Evolutionary conservation across 2,113 vertebrate species (phyloP).

Genomic region (Camelus bactrianus): DNA sequence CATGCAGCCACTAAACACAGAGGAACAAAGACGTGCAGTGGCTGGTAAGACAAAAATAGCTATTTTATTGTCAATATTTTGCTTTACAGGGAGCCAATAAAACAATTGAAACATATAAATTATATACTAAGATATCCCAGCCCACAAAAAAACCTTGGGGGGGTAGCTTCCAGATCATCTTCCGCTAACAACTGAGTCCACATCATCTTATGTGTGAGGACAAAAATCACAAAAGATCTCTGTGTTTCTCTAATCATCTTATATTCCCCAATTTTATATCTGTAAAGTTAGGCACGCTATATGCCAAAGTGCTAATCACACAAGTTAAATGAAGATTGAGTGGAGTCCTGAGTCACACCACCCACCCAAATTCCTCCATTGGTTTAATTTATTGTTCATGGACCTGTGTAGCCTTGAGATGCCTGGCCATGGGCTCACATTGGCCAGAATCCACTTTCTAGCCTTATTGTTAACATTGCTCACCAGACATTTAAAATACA

Average conservation of each 20-base stretch:
- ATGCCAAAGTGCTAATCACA: background rate
- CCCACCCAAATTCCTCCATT: background rate
- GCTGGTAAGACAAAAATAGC: conserved; percentile 82
- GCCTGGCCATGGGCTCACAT: background rate
- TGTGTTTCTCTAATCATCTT: conserved; percentile 50
- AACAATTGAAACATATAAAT: conserved; percentile 77
- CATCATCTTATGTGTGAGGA: conserved; percentile 58
- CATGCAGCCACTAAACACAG: conserved; percentile 75
- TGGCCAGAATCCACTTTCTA: too few species aligned
- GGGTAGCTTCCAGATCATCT: conserved; percentile 53
- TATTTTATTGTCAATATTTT: conserved; percentile 87
- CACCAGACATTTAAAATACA: background rate
- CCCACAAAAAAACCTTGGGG: conserved; percentile 57
- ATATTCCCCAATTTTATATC: background rate
- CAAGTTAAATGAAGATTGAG: background rate
- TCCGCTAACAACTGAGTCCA: conserved; percentile 27
- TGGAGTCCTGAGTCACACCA: accelerated
- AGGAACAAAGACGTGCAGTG: conserved; percentile 72
- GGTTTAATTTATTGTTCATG: background rate
- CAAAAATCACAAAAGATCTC: conserved; percentile 19
- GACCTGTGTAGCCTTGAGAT: background rate
- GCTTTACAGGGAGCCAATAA: conserved; percentile 86
- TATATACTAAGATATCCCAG: conserved; percentile 72
- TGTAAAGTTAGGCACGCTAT: background rate
- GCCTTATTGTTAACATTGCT: background rate